These are phyloP conservation scores for Drosophila bocki DNA, from an alignment of 1,140 invertebrate genomes.

Conservation along the genomic window DNA sequence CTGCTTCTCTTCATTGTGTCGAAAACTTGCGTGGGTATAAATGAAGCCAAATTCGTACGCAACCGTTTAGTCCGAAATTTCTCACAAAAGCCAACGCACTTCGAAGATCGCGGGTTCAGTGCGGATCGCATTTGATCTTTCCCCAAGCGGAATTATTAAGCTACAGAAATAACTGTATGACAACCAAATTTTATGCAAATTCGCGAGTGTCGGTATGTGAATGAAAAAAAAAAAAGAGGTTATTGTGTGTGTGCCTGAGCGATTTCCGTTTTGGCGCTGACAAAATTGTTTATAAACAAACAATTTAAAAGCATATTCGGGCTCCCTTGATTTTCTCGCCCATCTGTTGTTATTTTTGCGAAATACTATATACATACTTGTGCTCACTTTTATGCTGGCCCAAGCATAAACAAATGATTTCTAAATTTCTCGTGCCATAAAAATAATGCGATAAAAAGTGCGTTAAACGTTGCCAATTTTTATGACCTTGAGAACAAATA, in stretches of 20 bases:
- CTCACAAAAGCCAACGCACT: constrained; percentile 47
- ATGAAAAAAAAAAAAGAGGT: constrained; percentile 2
- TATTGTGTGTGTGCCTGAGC: constrained; percentile 27
- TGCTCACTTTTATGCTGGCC: constrained; percentile 21
- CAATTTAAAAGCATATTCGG: constrained; percentile 25
- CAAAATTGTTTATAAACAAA: constrained; percentile 64
- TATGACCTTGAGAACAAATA: constrained; percentile 13
- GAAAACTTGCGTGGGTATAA: constrained; percentile 73
- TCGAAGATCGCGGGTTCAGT: constrained; percentile 41
- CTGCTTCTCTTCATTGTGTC: constrained; percentile 21
- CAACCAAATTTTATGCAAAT: constrained; percentile 64
- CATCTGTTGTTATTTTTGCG: constrained; percentile 17
- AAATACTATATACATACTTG: constrained; percentile 38
- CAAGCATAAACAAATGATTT: constrained; percentile 25
- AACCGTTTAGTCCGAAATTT: constrained; percentile 76
- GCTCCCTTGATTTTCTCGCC: constrained; percentile 9
- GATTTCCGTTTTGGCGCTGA: constrained; percentile 56
- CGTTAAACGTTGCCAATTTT: constrained; percentile 11
- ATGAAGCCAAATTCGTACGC: constrained; percentile 71
- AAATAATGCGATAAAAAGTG: constrained; percentile 19
- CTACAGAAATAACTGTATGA: constrained; percentile 48
- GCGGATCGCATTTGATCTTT: constrained; percentile 8
- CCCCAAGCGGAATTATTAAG: constrained; percentile 21
- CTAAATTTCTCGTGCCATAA: constrained; percentile 9
- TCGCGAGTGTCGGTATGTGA: constrained; percentile 23